Evolutionary conservation across 2,888 invertebrate genomes (phyloP).

Genomic region (Thymelicus acteon): DNA sequence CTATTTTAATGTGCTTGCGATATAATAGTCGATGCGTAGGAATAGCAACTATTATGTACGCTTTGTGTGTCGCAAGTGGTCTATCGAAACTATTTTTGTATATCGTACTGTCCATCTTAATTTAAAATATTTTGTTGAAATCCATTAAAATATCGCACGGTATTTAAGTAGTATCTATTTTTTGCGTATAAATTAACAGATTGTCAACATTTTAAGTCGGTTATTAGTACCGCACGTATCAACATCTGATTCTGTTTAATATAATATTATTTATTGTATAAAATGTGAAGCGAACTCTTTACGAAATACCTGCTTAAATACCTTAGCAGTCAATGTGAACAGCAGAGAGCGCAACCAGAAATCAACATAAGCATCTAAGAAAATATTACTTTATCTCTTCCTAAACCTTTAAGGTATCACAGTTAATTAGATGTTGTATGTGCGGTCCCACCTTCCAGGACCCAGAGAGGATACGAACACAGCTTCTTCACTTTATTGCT

Average conservation of each 20-base stretch:
- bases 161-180: constrained; percentile 14
- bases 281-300: constrained; percentile 8
- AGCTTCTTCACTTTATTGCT: constrained; percentile 18
- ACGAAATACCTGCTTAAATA: not conserved
- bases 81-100: constrained; percentile 66
- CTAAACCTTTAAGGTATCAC: not conserved
- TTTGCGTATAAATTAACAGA: constrained; percentile 57
- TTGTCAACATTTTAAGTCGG: constrained; percentile 62
- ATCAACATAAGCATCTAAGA: not conserved
- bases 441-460: constrained; percentile 16
- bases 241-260: constrained; percentile 47
- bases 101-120: constrained; percentile 83
- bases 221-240: constrained; percentile 57
- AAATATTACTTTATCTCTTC: constrained; percentile 2
- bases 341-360: not conserved
- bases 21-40: constrained; percentile 30
- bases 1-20: constrained; percentile 53
- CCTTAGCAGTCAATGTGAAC: not conserved
- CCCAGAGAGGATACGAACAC: constrained; percentile 3
- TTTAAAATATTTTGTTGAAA: constrained; percentile 59
- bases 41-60: constrained; percentile 51
- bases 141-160: constrained; percentile 57
- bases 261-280: constrained; percentile 2
- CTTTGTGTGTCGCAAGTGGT: constrained; percentile 83
- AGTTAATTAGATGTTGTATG: constrained; percentile 19